Evolutionary conservation across 2,113 vertebrate genomes (phyloP).

Genomic region (Chloroceryle aenea): DNA sequence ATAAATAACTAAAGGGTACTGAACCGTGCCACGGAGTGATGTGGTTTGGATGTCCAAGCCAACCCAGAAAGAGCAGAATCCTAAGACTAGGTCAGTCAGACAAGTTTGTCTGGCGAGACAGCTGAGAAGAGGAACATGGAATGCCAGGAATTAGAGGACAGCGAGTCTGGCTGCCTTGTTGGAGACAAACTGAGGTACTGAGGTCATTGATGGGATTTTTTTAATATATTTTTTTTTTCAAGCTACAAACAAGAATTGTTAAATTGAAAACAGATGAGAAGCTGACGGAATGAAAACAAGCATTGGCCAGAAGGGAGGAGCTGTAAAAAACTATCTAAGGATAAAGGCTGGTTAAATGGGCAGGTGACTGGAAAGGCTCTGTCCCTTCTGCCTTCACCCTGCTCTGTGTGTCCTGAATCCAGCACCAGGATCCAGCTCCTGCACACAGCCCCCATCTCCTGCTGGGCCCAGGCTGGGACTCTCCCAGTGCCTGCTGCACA

Average conservation of each 20-base stretch:
- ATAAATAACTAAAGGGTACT: not conserved
- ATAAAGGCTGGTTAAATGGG: not conserved
- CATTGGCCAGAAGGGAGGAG: not conserved
- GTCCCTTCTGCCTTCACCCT: too few species aligned
- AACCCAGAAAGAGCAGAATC: constrained; percentile 5
- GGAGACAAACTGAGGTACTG: not conserved
- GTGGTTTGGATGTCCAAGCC: constrained; percentile 4
- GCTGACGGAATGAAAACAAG: constrained; percentile 1
- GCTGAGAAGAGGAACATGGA: not conserved
- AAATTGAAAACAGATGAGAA: constrained; percentile 36
- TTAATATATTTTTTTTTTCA: not conserved
- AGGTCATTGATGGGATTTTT: constrained; percentile 4
- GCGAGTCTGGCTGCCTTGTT: constrained; percentile 1
- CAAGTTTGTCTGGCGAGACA: constrained; percentile 47
- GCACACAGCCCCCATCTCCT: too few species aligned
- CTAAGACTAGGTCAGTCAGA: constrained; percentile 7
- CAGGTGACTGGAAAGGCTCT: not conserved
- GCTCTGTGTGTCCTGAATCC: too few species aligned
- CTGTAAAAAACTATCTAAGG: not conserved
- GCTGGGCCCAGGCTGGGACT: too few species aligned
- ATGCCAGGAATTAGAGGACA: constrained; percentile 49
- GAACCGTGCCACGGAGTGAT: not conserved
- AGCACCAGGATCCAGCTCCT: too few species aligned
- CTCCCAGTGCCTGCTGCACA: too few species aligned
- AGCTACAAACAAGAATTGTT: not conserved